Evolutionary conservation across 2,888 invertebrate species (phyloP), one percentile per base, ranked within the genome.

Genomic region (Cosmopolites sordidus): DNA sequence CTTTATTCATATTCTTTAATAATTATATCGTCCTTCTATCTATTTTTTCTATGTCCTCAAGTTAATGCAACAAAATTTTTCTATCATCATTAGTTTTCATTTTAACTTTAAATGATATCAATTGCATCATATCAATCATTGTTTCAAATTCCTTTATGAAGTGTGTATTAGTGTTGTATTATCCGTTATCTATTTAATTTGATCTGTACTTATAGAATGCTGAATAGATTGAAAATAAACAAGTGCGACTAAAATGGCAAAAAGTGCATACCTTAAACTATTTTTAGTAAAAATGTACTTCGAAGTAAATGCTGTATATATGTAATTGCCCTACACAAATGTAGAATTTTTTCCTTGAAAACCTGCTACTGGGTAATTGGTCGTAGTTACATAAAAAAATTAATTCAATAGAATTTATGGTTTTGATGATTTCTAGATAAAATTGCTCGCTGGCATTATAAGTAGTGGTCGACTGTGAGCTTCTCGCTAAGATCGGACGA

Each of bases 341-440:
- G 18, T 22, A 16, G 15, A 18, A 46, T 46, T 46, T 38, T 22
- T 46, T 46, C 39, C 15, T 9, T 39, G 39, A 22, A 46, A 46
- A 22, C 15, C 14, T 17, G 18, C 33, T 18, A 46, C 17, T 22
- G 46, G 16, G 8, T 46, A 46, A 46, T 18, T 46, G 46, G 46
- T 38, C 37, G 38, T 11, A 8, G 18, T 12, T 11, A 15, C 14
- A 22, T 39, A 46, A 38, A 46, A 22, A 46, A 39, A 46, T 38
- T 46, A 46, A 46, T 46, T 46, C 46, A 38, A 46, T 46, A 46
- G 39, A 46, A 46, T 46, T 46, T 46, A 46, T 46, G 39, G 39
- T 27, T 46, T 38, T 39, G 46, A 46, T 46, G 38, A 38, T 37
- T 46, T 46, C 39, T 8, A 38, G 46, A 46, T 46, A 33, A 33